phyloP scores from a whole-genome alignment of 2,113 vertebrate species.

The Stigmatopora argus region DNA sequence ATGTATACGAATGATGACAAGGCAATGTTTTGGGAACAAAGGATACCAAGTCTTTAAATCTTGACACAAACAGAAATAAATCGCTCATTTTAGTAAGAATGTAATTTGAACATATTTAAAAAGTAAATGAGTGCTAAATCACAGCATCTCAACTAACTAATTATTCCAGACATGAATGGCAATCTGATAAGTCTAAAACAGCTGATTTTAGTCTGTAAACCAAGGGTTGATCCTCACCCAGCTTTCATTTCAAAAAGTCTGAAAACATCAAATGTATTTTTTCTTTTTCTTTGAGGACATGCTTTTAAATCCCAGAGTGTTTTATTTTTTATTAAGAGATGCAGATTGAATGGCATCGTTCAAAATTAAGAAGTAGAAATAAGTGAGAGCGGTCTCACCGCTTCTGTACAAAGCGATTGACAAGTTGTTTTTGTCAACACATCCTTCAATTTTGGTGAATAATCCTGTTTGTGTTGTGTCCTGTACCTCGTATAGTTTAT shows the following conservation, averaged over 20 bases:
- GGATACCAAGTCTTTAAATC: background rate
- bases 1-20: too few species aligned
- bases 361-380: slow-evolving; percentile 30
- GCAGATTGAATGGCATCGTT: slow-evolving; percentile 37
- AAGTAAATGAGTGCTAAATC: slow-evolving; percentile 25
- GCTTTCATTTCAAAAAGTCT: slow-evolving; percentile 25
- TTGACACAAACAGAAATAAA: background rate
- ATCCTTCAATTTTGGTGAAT: slow-evolving; percentile 53
- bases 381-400: slow-evolving; percentile 29
- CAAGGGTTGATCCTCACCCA: slow-evolving; percentile 7
- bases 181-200: slow-evolving; percentile 33
- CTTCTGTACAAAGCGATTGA: slow-evolving; percentile 50
- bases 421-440: slow-evolving; percentile 51
- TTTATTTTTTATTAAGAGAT: slow-evolving; percentile 51
- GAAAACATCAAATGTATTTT: slow-evolving; percentile 38
- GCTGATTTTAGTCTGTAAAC: slow-evolving; percentile 5
- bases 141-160: slow-evolving; percentile 6
- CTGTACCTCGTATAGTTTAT: slow-evolving; percentile 42
- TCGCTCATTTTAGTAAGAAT: background rate
- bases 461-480: slow-evolving; percentile 48
- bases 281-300: slow-evolving; percentile 31
- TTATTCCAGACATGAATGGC: slow-evolving; percentile 8
- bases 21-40: too few species aligned
- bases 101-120: slow-evolving; percentile 12
- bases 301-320: slow-evolving; percentile 36